A percentile compares a stretch with the other conserved stretches of the same genome.
These are phyloP conservation scores for Epinotia ramella DNA, from an alignment of 2,888 invertebrate species.

Conservation along the genomic window DNA sequence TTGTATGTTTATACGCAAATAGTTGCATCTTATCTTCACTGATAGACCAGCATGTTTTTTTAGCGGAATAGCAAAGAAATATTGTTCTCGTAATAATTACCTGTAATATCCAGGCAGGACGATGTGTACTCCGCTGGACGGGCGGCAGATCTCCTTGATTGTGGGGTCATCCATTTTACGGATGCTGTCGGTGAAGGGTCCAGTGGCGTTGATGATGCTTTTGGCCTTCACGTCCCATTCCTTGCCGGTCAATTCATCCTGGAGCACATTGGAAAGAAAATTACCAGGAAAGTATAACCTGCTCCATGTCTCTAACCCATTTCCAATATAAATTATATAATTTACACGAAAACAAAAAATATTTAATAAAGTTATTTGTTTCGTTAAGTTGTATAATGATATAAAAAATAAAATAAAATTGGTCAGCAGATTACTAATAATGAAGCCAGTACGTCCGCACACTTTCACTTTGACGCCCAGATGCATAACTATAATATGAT, in stretches of 20 bases:
- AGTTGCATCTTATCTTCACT: too few species aligned
- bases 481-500: too few species aligned
- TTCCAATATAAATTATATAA: not conserved
- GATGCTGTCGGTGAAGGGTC: conserved; percentile 97
- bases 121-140: conserved; percentile 99
- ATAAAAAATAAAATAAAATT: not conserved
- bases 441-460: not conserved
- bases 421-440: too few species aligned
- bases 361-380: too few species aligned
- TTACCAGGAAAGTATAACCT: not conserved
- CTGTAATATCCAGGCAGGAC: conserved; percentile 98
- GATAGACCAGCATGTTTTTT: too few species aligned
- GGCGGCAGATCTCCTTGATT: conserved; percentile 95
- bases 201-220: conserved; percentile 98
- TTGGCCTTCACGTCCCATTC: conserved; percentile 95
- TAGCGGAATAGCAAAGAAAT: too few species aligned
- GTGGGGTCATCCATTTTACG: conserved; percentile 96
- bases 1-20: too few species aligned
- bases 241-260: conserved; percentile 92
- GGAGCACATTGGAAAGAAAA: conserved; percentile 42
- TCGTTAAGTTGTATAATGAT: not conserved
- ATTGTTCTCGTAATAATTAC: too few species aligned
- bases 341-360: too few species aligned
- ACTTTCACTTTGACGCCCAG: too few species aligned
- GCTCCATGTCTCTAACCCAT: not conserved